phyloP scores from a whole-genome alignment of 1,140 invertebrate genomes.

The Lineus longissimus region DNA sequence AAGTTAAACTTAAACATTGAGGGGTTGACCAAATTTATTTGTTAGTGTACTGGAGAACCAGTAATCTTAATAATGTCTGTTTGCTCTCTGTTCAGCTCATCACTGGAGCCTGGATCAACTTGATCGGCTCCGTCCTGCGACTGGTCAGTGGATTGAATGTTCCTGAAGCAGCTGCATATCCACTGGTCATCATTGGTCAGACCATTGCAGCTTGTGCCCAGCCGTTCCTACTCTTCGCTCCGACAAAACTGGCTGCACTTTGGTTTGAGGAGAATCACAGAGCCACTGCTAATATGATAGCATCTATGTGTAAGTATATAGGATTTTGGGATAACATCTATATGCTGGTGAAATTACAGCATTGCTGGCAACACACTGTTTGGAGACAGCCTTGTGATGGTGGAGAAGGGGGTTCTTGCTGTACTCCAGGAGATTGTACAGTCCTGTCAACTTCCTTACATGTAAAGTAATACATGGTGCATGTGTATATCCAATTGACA shows the following conservation, averaged over 20 bases:
- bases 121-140: conserved; percentile 51
- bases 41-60: too few relatives aligned
- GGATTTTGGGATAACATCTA: too few relatives aligned
- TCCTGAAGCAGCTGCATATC: conserved; percentile 21
- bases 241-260: conserved; percentile 54
- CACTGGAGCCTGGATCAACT: conserved; percentile 53
- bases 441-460: too few relatives aligned
- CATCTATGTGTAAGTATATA: conserved; percentile 34
- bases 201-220: conserved; percentile 52
- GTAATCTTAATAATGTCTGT: too few relatives aligned
- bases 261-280: conserved; percentile 54
- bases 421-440: too few relatives aligned
- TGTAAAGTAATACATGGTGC: too few relatives aligned
- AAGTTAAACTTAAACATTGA: too few relatives aligned
- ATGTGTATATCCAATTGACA: too few relatives aligned
- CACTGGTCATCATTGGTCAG: conserved; percentile 48
- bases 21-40: too few relatives aligned
- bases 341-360: not conserved
- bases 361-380: too few relatives aligned
- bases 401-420: too few relatives aligned
- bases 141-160: conserved; percentile 46
- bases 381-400: too few relatives aligned
- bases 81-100: conserved; percentile 46
- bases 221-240: conserved; percentile 54
- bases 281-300: conserved; percentile 51